Percentiles rank a stretch among this genome's conserved stretches.
These are phyloP conservation scores for Pachyseris speciosa DNA, from an alignment of 64 coral and sea anemone species.

Conservation along the genomic window DNA sequence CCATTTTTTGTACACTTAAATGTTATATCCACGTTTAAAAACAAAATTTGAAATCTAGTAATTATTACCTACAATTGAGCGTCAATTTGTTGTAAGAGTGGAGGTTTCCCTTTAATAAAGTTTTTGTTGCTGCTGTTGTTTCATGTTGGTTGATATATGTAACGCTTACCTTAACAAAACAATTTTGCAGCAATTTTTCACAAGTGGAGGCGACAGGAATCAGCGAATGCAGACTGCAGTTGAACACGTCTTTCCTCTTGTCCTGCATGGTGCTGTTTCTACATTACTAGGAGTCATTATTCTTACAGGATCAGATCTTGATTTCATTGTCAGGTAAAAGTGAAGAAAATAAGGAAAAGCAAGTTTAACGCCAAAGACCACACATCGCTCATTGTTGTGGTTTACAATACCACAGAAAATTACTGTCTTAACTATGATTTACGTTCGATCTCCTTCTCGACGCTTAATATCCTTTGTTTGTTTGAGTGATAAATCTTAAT, in stretches of 20 bases:
- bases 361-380: not conserved
- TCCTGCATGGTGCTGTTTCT: constrained; percentile 83
- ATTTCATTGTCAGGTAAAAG: constrained; percentile 93
- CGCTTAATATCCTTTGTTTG: too few species aligned
- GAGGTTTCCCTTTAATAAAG: too few species aligned
- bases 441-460: not conserved
- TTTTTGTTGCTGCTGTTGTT: too few species aligned
- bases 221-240: constrained; percentile 86
- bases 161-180: too few species aligned
- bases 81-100: too few species aligned
- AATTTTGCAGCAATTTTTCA: constrained; percentile 79
- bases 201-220: constrained; percentile 77
- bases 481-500: too few species aligned
- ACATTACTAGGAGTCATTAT: constrained; percentile 88
- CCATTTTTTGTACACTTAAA: too few species aligned
- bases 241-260: constrained; percentile 87
- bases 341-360: not conserved
- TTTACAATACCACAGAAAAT: not conserved
- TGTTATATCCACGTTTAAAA: too few species aligned
- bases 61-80: too few species aligned
- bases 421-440: not conserved
- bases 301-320: constrained; percentile 92
- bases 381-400: not conserved
- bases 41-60: too few species aligned
- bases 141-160: too few species aligned